Evolutionary conservation across 2,113 vertebrate species (phyloP).

Genomic region (Pedionomus torquatus): DNA sequence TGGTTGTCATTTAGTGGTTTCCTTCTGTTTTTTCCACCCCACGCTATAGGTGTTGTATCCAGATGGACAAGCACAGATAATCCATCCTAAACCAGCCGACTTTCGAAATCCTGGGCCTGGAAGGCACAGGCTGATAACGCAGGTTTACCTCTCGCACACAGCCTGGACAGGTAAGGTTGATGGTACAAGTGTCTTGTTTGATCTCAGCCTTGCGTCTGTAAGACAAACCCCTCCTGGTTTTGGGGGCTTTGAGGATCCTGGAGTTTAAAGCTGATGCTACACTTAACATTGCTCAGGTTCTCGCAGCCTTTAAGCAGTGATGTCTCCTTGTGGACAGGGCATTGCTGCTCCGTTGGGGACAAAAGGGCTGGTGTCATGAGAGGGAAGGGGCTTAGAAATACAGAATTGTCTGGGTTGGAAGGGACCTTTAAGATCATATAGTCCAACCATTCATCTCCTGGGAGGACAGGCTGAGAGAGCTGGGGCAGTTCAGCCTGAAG

Average conservation of each 20-base stretch:
- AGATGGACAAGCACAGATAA: constrained; percentile 94
- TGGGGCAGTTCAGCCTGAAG: background rate
- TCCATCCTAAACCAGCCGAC: constrained; percentile 94
- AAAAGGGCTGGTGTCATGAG: background rate
- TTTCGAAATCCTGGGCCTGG: constrained; percentile 92
- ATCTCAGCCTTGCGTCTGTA: background rate
- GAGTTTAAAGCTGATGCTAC: background rate
- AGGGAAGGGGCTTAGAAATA: background rate
- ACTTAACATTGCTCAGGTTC: background rate
- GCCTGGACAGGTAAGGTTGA: constrained; percentile 90
- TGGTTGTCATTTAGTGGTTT: background rate
- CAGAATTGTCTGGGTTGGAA: background rate
- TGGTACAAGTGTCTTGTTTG: background rate
- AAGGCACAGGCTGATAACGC: constrained; percentile 93
- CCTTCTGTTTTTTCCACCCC: background rate
- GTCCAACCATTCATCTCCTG: background rate
- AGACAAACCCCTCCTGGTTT: rapidly evolving
- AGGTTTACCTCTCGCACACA: constrained; percentile 94
- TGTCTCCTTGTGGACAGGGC: background rate
- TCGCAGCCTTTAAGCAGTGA: background rate
- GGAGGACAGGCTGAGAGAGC: background rate
- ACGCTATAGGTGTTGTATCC: constrained; percentile 88
- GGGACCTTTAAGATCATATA: background rate
- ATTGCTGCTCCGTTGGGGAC: background rate
- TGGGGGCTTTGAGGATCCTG: background rate